These are phyloP conservation scores for Diabrotica balteata DNA, from an alignment of 2,888 invertebrate genomes.

Conservation along the genomic window DNA sequence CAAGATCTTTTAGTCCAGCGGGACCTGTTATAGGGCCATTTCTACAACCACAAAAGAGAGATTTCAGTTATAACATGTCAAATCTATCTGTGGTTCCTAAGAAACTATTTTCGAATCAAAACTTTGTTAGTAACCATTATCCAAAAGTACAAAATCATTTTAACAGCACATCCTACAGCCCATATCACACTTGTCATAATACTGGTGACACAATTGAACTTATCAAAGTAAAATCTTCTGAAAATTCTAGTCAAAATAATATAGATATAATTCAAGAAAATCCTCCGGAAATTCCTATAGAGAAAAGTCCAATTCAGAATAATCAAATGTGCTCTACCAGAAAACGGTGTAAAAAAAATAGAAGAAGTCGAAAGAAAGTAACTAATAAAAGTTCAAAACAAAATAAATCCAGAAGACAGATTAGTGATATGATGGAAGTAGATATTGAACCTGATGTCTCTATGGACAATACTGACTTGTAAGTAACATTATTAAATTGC, in stretches of 20 bases:
- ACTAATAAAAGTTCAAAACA: conserved; percentile 31
- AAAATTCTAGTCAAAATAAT: conserved; percentile 39
- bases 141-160: conserved; percentile 27
- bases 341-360: conserved; percentile 20
- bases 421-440: conserved; percentile 37
- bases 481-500: not conserved
- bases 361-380: conserved; percentile 23
- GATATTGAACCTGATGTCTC: conserved; percentile 32
- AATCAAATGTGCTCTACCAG: conserved; percentile 15
- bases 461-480: conserved; percentile 17
- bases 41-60: conserved; percentile 31
- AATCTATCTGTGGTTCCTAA: conserved; percentile 26
- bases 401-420: conserved; percentile 28
- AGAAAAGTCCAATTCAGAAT: conserved; percentile 14
- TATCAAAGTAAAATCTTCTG: conserved; percentile 21
- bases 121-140: conserved; percentile 39
- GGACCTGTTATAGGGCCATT: conserved; percentile 21
- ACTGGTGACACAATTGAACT: conserved; percentile 11
- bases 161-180: conserved; percentile 9
- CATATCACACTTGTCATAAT: conserved; percentile 18
- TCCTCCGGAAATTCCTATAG: conserved; percentile 23
- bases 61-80: conserved; percentile 23
- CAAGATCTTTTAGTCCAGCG: conserved; percentile 18
- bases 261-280: conserved; percentile 35
- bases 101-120: conserved; percentile 40